Base-by-base conservation (phyloP, 1,140 invertebrate species). In the Diprion similis region DNA sequence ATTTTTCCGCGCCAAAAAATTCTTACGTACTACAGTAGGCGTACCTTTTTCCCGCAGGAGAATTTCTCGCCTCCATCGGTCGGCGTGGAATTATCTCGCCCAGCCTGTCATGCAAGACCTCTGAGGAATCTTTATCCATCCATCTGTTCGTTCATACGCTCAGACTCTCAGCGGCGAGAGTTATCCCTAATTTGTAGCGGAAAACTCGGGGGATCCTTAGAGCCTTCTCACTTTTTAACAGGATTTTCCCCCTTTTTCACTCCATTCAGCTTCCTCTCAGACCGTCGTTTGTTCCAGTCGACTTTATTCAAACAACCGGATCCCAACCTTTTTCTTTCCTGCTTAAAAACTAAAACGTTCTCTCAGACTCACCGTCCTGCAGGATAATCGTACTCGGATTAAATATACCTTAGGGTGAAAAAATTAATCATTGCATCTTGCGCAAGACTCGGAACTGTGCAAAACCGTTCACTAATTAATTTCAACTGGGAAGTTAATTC, bases 171-270 rank as follows among this genome's bases (percentile, higher is more conserved):
- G 24, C 24, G 24, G 24, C 51, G 51, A n/a, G 51, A 59, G 51
- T 59, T 59, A 59, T 59, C 51, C 51, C 51, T 59, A 59, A 59
- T 59, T 59, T 59, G 51, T 59, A 59, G n/a, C 11, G 51, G 11
- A n/a, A 59, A n/a, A 59, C 51, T n/a, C 51, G 2, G 51, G 8
- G 51, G 8, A 1, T 59, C n/a, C 24, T 59, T 59, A 8, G 24
- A 37, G 51, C 51, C 51, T 59, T n/a, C 51, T 59, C 51, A 59
- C 51, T 59, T 59, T 59, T 59, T 59, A 59, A 59, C 51, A 13
- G n/a, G 51, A 59, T 59, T 59, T 59, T 59, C n/a, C 51, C 51
- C 51, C 51, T 59, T 59, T 59, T 37, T 37, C 24, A 37, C 24
- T 6, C 6, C 24, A 37, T 37, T 59, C 11, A 11, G 8, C 51